These are phyloP conservation scores for Branchipolynoe longqiensis DNA, from an alignment of 2,888 invertebrate species.

Conservation along the genomic window DNA sequence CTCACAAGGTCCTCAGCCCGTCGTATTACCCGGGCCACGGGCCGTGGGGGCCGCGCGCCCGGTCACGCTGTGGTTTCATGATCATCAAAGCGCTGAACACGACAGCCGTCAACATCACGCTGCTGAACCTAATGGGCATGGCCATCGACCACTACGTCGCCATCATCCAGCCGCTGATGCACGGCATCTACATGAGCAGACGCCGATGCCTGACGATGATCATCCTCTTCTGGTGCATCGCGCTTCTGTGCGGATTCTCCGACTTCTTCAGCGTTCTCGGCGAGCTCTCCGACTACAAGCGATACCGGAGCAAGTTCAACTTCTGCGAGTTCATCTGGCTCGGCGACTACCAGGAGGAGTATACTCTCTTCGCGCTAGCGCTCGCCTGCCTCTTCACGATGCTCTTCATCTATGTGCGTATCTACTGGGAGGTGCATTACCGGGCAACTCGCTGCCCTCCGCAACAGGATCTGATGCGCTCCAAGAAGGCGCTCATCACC, in stretches of 20 bases:
- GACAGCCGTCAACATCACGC: slow-evolving; percentile 71
- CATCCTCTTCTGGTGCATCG: slow-evolving; percentile 62
- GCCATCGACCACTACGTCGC: slow-evolving; percentile 69
- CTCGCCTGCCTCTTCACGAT: slow-evolving; percentile 72
- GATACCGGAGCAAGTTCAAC: slow-evolving; percentile 64
- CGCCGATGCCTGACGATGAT: slow-evolving; percentile 60
- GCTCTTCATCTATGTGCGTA: slow-evolving; percentile 71
- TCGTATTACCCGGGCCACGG: slow-evolving; percentile 54
- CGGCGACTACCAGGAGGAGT: slow-evolving; percentile 73
- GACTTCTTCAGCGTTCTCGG: slow-evolving; percentile 63
- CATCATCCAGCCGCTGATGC: slow-evolving; percentile 66
- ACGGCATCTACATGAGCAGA: slow-evolving; percentile 61
- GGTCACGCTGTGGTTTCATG: slow-evolving; percentile 70
- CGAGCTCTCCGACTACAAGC: slow-evolving; percentile 52
- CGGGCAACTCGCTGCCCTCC: not conserved
- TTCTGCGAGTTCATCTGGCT: slow-evolving; percentile 74
- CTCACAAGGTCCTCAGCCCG: slow-evolving; percentile 71
- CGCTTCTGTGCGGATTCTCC: slow-evolving; percentile 66
- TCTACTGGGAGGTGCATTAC: slow-evolving; percentile 71
- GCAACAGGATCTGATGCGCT: slow-evolving; percentile 52
- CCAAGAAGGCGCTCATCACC: slow-evolving; percentile 65
- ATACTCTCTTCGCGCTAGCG: slow-evolving; percentile 71
- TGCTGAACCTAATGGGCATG: slow-evolving; percentile 68
- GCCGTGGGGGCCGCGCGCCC: slow-evolving; percentile 64
- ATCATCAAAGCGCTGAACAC: slow-evolving; percentile 72